Evolutionary conservation across 2,113 vertebrate species (phyloP).

Genomic region (Phrynocephalus versicolor): DNA sequence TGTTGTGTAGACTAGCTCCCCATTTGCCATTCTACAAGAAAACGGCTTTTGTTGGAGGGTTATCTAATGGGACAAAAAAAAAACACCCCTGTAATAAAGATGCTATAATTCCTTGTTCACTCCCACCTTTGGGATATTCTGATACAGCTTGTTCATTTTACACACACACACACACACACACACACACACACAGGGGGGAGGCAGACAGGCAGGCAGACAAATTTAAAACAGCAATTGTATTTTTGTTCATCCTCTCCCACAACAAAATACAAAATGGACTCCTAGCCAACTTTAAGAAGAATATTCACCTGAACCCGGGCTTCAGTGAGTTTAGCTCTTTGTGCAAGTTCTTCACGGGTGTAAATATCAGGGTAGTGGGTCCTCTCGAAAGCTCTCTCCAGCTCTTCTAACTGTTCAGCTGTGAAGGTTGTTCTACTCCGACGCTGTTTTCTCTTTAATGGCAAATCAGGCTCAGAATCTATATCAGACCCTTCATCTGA

Average conservation of each 20-base stretch:
- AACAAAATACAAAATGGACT: background rate
- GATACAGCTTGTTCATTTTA: background rate
- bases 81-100: too few species aligned
- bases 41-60: too few species aligned
- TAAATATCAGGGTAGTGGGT: conserved; percentile 99
- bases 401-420: conserved; percentile 94
- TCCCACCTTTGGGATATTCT: background rate
- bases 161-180: background rate
- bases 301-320: conserved; percentile 91
- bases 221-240: background rate
- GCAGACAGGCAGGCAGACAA: rapidly evolving
- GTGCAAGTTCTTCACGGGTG: conserved; percentile 95
- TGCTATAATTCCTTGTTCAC: background rate
- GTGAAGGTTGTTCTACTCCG: conserved; percentile 97
- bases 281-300: background rate
- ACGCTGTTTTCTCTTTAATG: conserved; percentile 95
- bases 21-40: background rate
- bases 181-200: too few species aligned
- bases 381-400: conserved; percentile 96
- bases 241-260: background rate
- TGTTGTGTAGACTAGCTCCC: background rate
- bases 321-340: conserved; percentile 96
- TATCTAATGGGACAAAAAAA: too few species aligned
- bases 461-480: conserved; percentile 95
- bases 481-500: conserved; percentile 98